phyloP scores from a whole-genome alignment of 2,113 vertebrate species.

The Struthidea cinerea region DNA sequence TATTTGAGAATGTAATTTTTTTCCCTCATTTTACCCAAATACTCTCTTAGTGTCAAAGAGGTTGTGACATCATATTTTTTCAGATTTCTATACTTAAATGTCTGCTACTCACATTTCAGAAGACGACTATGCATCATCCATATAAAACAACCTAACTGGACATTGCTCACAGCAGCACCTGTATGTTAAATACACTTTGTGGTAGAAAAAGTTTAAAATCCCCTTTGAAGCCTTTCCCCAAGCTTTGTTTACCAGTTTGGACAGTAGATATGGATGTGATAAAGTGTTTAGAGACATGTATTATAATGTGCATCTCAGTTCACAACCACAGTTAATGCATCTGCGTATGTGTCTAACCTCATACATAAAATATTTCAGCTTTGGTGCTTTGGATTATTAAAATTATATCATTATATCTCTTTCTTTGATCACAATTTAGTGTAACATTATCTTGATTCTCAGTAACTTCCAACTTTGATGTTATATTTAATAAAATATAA shows the following conservation, averaged over 20 bases:
- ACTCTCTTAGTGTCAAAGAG: background rate
- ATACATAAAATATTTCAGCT: background rate
- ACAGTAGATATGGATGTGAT: background rate
- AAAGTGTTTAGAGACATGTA: background rate
- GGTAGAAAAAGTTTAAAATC: background rate
- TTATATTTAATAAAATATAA: constrained; percentile 60
- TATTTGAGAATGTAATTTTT: background rate
- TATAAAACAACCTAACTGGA: background rate
- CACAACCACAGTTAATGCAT: background rate
- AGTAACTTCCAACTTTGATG: constrained; percentile 58
- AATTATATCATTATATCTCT: constrained; percentile 42
- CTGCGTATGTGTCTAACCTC: background rate
- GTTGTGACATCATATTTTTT: background rate
- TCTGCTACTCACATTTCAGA: background rate
- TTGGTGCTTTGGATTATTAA: constrained; percentile 48
- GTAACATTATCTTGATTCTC: constrained; percentile 51
- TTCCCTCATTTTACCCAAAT: background rate
- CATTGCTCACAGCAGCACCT: background rate
- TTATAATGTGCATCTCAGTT: background rate
- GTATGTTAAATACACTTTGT: background rate
- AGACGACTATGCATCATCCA: rapidly evolving
- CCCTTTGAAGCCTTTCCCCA: background rate
- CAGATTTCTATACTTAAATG: background rate
- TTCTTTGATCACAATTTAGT: constrained; percentile 66
- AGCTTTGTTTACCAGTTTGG: background rate